phyloP scores from a whole-genome alignment of 2,888 invertebrate genomes.

The Hololepta plana region DNA sequence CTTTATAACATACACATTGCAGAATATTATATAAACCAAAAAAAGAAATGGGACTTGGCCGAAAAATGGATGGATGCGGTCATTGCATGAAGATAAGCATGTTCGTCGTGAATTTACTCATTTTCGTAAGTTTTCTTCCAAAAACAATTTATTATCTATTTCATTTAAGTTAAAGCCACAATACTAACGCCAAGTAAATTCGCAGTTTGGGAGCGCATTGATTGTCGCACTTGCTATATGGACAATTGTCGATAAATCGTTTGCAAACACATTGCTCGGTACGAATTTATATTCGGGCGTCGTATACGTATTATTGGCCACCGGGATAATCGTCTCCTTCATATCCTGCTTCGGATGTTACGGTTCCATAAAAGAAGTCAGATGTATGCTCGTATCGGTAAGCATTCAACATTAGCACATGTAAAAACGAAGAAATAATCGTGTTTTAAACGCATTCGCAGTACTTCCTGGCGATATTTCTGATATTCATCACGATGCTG shows the following conservation, averaged over 20 bases:
- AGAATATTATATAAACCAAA: background rate
- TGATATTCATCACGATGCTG: slow-evolving; percentile 78
- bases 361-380: slow-evolving; percentile 86
- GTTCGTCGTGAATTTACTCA: slow-evolving; percentile 66
- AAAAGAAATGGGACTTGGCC: slow-evolving; percentile 51
- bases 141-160: too few relatives aligned
- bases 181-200: too few relatives aligned
- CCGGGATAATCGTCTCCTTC: slow-evolving; percentile 63
- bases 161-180: too few relatives aligned
- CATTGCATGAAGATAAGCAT: slow-evolving; percentile 74
- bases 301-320: slow-evolving; percentile 65
- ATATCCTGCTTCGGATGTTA: slow-evolving; percentile 83
- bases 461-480: slow-evolving; percentile 78
- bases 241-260: slow-evolving; percentile 69
- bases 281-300: slow-evolving; percentile 78
- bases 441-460: slow-evolving; percentile 37
- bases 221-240: slow-evolving; percentile 68
- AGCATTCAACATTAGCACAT: slow-evolving; percentile 16
- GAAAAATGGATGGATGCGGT: slow-evolving; percentile 77
- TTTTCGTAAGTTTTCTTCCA: slow-evolving; percentile 64
- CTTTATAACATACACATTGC: slow-evolving; percentile 1
- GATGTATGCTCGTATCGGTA: slow-evolving; percentile 84
- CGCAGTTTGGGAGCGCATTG: slow-evolving; percentile 58
- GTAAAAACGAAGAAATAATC: slow-evolving; percentile 1
- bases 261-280: slow-evolving; percentile 68